Percentiles rank a stretch among this genome's conserved stretches.
Conservation (phyloP, 2,113 vertebrate species). For the Pica pica region DNA sequence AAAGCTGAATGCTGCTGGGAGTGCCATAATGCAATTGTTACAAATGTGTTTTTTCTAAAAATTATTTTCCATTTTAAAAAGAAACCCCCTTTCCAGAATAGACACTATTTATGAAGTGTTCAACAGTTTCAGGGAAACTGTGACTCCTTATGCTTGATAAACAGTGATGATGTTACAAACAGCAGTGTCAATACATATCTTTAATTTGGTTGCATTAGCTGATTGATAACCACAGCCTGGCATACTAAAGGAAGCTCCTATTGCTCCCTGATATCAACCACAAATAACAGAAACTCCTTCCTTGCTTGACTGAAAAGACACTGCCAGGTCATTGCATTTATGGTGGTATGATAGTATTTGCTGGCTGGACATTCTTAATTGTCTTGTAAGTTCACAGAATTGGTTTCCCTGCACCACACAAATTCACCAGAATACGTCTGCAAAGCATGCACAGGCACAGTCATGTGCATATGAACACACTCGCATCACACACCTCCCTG, state of each 20-base stretch:
- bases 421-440: background rate
- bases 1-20: constrained; percentile 7
- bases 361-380: background rate
- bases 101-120: background rate
- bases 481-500: rapidly evolving
- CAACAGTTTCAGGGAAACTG: background rate
- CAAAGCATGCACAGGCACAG: rapidly evolving
- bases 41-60: background rate
- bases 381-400: background rate
- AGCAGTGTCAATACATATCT: constrained; percentile 6
- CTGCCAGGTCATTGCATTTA: background rate
- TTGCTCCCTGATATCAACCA: background rate
- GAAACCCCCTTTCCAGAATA: background rate
- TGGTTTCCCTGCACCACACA: background rate
- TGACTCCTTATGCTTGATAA: constrained; percentile 27
- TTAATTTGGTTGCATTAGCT: constrained; percentile 15
- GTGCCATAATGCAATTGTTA: background rate
- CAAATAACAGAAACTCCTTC: background rate
- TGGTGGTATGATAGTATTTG: background rate
- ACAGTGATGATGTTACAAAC: constrained; percentile 29
- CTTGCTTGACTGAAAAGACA: background rate
- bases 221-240: background rate
- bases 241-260: background rate
- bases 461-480: background rate
- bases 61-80: background rate